Evolutionary conservation across 2,888 invertebrate species (phyloP), one percentile per base, ranked within the genome.

Genomic region (Cryptocephalus moraei): DNA sequence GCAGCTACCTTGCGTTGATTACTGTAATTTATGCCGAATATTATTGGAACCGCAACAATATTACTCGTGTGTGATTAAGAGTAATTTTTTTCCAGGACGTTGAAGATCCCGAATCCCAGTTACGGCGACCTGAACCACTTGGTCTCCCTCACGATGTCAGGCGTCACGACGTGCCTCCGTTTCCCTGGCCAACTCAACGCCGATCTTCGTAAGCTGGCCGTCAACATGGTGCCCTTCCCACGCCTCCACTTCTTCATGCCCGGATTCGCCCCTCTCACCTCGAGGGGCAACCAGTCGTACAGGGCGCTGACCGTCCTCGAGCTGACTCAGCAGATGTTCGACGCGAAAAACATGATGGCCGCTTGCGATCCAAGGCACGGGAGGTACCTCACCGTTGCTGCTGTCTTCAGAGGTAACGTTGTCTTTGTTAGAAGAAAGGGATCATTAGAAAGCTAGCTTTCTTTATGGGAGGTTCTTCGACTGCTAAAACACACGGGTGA

Each of bases 221-320:
- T 95, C 45, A 95, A 95, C 75, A 94, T 95, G 94, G 94, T 95
- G 22, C 95, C 95, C 42, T 95, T 95, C 80, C 95, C 95, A 1
- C 86, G 93, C 66, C 80, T 93, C 38, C 92, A 92, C 74, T 92
- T 92, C 81, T 93, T 93, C 75, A 92, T 93, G 87, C 91, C 92
- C 42, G 92, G 92, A 9, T 95, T 95, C 73, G 94, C 94, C 1
- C 94, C 94, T 0, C 76, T 95, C 8, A 93, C 92, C 33, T 89
- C 86, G 1, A 81, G 91, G 60, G 91, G 89, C 55, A 87, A 86
- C 62, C 91, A 92, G 68, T 76, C 78, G 56, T 87, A 83, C 60
- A 74, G 82, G 33, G 81, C 84, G 1, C 65, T 83, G 36, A 78
- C 84, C 4, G 86, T 87, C 1, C 81, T 84, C 8, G 91, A 86